Percentiles rank a stretch among this genome's conserved stretches.
Evolutionary conservation across 2,888 invertebrate genomes (phyloP).

Genomic region (Xestia rhomboidea): DNA sequence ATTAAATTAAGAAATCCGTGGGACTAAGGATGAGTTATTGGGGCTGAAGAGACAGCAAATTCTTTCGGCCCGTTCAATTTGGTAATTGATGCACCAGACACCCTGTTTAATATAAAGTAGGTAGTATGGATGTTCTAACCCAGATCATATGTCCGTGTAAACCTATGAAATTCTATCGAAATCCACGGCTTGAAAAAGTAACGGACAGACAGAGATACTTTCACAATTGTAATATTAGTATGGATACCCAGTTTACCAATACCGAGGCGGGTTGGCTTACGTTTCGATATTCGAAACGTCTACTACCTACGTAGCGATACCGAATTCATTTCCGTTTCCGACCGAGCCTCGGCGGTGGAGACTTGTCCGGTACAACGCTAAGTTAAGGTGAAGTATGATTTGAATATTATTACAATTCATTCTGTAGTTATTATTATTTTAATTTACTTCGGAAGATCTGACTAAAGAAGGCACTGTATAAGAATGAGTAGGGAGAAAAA

Average conservation of each 20-base stretch:
- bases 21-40: too few species aligned
- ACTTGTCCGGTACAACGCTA: conserved; percentile 32
- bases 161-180: too few species aligned
- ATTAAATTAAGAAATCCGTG: too few species aligned
- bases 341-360: conserved; percentile 29
- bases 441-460: neutral
- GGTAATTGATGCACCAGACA: too few species aligned
- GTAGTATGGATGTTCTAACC: too few species aligned
- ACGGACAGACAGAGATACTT: neutral
- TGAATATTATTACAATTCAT: conserved; percentile 3
- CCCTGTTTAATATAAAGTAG: too few species aligned
- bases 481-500: too few species aligned
- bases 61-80: too few species aligned
- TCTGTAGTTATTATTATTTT: neutral
- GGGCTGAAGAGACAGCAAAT: too few species aligned
- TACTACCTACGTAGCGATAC: conserved; percentile 56
- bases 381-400: conserved; percentile 34
- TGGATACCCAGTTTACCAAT: conserved; percentile 28
- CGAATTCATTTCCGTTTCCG: conserved; percentile 69
- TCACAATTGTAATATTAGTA: neutral
- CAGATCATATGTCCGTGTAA: too few species aligned
- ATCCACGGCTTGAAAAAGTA: neutral
- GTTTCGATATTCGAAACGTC: conserved; percentile 59
- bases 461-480: neutral
- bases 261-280: conserved; percentile 28